These are phyloP conservation scores for Listronotus bonariensis DNA, from an alignment of 1,140 invertebrate species.

Conservation along the genomic window DNA sequence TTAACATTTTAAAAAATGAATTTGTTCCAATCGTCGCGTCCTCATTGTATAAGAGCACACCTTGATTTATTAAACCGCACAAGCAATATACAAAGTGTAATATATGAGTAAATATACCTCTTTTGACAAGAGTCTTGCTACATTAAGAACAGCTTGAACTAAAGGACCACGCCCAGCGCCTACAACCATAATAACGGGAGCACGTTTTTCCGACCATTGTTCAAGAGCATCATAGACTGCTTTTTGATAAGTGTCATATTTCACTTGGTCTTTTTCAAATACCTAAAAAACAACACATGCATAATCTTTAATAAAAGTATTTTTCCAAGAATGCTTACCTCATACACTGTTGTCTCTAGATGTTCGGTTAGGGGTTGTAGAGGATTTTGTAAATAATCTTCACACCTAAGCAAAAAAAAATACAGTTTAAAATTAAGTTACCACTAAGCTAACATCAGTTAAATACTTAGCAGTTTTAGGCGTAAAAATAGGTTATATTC, in stretches of 20 bases:
- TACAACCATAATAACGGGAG: constrained; percentile 83
- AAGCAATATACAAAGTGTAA: too few species aligned
- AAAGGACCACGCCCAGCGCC: constrained; percentile 96
- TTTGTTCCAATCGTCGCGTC: too few species aligned
- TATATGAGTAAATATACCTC: constrained; percentile 32
- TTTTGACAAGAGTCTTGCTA: constrained; percentile 62
- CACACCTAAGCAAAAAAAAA: too few species aligned
- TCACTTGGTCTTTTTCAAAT: constrained; percentile 97
- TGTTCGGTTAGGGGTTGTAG: constrained; percentile 95
- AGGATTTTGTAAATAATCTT: constrained; percentile 89
- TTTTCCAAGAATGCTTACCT: constrained; percentile 55
- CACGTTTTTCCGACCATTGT: constrained; percentile 55
- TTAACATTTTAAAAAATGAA: too few species aligned
- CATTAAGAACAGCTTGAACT: constrained; percentile 82
- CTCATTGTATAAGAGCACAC: too few species aligned
- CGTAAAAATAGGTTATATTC: too few species aligned
- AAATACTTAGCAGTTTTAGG: too few species aligned
- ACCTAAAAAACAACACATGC: constrained; percentile 60
- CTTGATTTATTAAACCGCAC: too few species aligned
- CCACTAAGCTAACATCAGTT: too few species aligned
- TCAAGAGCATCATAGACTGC: constrained; percentile 78
- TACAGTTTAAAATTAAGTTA: too few species aligned
- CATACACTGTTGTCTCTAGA: constrained; percentile 94
- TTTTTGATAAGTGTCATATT: constrained; percentile 91
- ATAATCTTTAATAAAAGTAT: too few species aligned